phyloP scores from a whole-genome alignment of 2,113 vertebrate genomes.

The Sapajus apella region DNA sequence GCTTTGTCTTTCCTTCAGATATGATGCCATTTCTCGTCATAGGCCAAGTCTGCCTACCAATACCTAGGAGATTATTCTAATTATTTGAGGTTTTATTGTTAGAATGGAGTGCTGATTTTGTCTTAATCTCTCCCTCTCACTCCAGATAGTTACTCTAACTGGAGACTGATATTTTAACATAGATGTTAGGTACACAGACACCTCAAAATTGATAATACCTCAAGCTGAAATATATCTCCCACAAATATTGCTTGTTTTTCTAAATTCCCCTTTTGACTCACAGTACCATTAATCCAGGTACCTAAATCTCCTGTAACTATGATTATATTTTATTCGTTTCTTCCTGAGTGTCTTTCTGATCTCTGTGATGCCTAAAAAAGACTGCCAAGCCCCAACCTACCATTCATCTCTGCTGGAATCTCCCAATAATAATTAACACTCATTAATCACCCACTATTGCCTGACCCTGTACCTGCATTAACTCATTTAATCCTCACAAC shows the following conservation, averaged over 20 bases:
- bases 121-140: neutral
- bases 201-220: neutral
- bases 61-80: neutral
- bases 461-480: neutral
- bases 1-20: neutral
- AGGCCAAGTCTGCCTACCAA: neutral
- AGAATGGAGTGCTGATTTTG: neutral
- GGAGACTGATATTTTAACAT: neutral
- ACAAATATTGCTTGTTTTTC: neutral
- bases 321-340: neutral
- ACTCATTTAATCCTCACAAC: neutral
- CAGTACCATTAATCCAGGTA: neutral
- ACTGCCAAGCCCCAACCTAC: neutral
- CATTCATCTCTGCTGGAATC: neutral
- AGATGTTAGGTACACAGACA: neutral
- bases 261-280: neutral
- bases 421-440: neutral
- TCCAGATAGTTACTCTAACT: neutral
- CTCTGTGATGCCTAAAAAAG: neutral
- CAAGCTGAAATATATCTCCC: neutral
- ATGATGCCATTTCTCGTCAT: neutral
- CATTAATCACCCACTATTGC: neutral
- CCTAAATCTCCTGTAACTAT: neutral
- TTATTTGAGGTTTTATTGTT: neutral
- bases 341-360: neutral